Evolutionary conservation across 2,888 invertebrate species (phyloP), one percentile per base, ranked within the genome.

Genomic region (Cloeon dipterum): DNA sequence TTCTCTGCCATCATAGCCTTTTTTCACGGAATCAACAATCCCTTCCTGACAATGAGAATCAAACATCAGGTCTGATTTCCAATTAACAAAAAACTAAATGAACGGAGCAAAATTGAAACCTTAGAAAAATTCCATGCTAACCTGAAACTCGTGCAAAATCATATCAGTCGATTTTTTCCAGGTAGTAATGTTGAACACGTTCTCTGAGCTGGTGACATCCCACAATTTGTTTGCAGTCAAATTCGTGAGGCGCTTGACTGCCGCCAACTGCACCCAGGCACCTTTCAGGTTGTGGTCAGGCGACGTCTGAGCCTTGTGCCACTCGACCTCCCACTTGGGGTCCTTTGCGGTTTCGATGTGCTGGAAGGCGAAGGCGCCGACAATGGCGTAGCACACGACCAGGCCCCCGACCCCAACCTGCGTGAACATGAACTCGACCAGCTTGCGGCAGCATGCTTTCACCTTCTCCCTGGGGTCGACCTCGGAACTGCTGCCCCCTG

Each of bases 381-480:
- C 69, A 38, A 86, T 72, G 20, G 86, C 79, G 53, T 86, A 86
- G 43, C 82, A 73, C 3, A 86, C 81, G 33, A 86, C 78, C 14
- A 86, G 61, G 7, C 79, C 85, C 39, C 85, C 86, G 23, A 86
- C 85, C 45, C 86, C 86, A 49, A 79, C 76, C 65, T 85, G 85
- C 5, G 86, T 86, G 59, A 82, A 86, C 85, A 86, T 86, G 51
- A 86, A 86, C 5, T 83, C 82, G 39, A 82, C 71, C 46, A 83
- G 66, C 55, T 83, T 83, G 32, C 86, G 66, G 49, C 78, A 77
- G 52, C 82, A 86, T 50, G 82, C 77, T 55, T 81, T 82, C 39
- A 85, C 68, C 50, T 74, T 75, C 50, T 78, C 78, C 21, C 71
- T 61, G 1, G 76, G 70, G 47, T 75, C 74, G 49, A 66, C 44